Base-by-base conservation (phyloP, 37 sponge, comb jelly and placozoan genomes). In the Geodia barretti region DNA sequence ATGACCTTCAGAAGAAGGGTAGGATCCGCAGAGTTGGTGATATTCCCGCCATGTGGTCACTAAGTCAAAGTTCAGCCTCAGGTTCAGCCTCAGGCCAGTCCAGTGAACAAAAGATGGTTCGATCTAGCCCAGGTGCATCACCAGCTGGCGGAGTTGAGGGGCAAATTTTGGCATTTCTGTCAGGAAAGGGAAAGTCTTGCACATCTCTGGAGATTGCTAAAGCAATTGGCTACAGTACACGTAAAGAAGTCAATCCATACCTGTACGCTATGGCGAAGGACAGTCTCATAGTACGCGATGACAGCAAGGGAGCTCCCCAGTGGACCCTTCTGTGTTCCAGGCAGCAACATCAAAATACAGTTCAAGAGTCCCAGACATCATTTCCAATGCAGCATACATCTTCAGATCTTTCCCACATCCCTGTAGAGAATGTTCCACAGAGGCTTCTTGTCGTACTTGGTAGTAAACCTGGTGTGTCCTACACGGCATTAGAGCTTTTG, bases 201-300 rank as follows among this genome's bases (percentile, higher is more conserved):
- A 77, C 79, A 0, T 74, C 87, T 8, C 61, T 82, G 47, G 62
- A 74, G 62, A 59, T 91, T 41, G 87, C 62, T 5, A 38, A 78
- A 14, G 42, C 42, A 21, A 30, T 83, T 31, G 75, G 67, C 69
- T 60, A 41, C 39, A 40, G 40, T 54, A 59, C 70, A 73, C 39
- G 87, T 35, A 3, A 75, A 30, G 73, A 70, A 64, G 82, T 94
- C 40, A 85, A 89, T 17, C 78, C 82, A 26, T 20, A 59, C 11
- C 78, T 94, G 33, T 83, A 87, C 62, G 75, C 32, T 14, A 39
- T 94, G 80, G 81, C 83, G 75, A 81, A 79, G 23, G 63, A 74
- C 28, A 88, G 91, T 34, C 40, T 42, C 24, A 25, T 39, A 34
- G 26, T 29, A 25, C 25, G 69, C 8, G 37, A 25, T 4, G 67